Base-by-base conservation (phyloP, 2,113 vertebrate species). In the Aegithalos caudatus region DNA sequence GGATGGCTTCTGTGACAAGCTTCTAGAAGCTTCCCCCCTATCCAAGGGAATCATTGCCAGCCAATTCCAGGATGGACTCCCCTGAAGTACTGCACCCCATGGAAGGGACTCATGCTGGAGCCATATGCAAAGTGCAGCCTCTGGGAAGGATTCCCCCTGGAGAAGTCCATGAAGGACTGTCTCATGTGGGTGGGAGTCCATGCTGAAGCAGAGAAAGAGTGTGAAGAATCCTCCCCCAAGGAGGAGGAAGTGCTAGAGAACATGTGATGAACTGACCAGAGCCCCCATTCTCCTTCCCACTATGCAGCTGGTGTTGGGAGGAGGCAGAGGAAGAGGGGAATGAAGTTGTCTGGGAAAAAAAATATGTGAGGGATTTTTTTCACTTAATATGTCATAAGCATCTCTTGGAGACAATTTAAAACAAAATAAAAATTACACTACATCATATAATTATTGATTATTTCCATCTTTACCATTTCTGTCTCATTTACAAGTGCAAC, bases 151-250 rank as follows among this genome's bases (percentile, higher is more conserved):
- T 51, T 66, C 38, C 54, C 12, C 7, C 2, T 14, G 11, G 23
- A 81, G 38, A 53, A 31, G 9, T 25, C 31, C 20, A 18, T 29
- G 33, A 5, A 66, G 20, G 4, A 38, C 6, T 58, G 15, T 23
- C 27, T 33, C 0, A 0, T 25, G 16, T 29, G 60, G 14, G 45
- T 16, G 7, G 37, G 10, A 45, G 7, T 2, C 33, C 10, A 11
- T 0, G 0, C 3, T 31, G 35, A 13, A 73, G 19, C 15, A 51
- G 16, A 3, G 37, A n/a, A 24, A 65, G 23, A 17, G 13, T 16
- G 11, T 16, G 9, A 81, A 28, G 11, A 38, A 27, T 60, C 28
- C 19, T 44, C 19, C 12, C 4, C 3, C 0, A 0, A 66, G 28
- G 21, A 54, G 35, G 23, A n/a, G 27, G 23, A 44, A 29, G 33